Conservation (phyloP, 2,888 invertebrate species). For the Heliconius sara region DNA sequence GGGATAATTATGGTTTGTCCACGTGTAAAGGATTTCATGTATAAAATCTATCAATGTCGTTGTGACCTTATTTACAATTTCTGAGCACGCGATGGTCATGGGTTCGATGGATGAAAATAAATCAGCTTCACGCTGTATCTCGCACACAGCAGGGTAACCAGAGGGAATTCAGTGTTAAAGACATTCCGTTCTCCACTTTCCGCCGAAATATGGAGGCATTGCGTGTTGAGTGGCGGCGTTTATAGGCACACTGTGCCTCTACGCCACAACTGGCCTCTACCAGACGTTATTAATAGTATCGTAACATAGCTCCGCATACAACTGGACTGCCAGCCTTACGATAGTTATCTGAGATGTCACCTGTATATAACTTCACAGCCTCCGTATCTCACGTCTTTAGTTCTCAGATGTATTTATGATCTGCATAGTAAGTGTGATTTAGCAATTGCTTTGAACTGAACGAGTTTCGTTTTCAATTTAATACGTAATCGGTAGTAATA, state of each 20-base stretch:
- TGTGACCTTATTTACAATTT: not conserved
- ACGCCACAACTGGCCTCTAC: too few species aligned
- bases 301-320: not conserved
- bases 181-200: too few species aligned
- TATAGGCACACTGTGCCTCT: too few species aligned
- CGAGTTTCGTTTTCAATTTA: not conserved
- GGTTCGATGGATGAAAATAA: not conserved
- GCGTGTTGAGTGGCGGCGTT: too few species aligned
- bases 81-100: not conserved
- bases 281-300: not conserved
- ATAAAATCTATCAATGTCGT: not conserved
- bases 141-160: too few species aligned
- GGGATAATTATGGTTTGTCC: not conserved
- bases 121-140: too few species aligned
- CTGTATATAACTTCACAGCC: constrained; percentile 25
- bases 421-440: constrained; percentile 3
- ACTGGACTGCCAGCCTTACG: not conserved
- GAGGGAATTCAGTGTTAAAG: too few species aligned
- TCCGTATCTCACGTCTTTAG: constrained; percentile 30
- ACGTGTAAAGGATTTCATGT: not conserved
- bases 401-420: constrained; percentile 25
- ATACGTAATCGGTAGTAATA: not conserved
- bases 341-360: constrained; percentile 19
- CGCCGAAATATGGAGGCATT: too few species aligned
- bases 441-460: constrained; percentile 1